phyloP scores from a whole-genome alignment of 2,888 invertebrate genomes.

The Drosophila quinaria region DNA sequence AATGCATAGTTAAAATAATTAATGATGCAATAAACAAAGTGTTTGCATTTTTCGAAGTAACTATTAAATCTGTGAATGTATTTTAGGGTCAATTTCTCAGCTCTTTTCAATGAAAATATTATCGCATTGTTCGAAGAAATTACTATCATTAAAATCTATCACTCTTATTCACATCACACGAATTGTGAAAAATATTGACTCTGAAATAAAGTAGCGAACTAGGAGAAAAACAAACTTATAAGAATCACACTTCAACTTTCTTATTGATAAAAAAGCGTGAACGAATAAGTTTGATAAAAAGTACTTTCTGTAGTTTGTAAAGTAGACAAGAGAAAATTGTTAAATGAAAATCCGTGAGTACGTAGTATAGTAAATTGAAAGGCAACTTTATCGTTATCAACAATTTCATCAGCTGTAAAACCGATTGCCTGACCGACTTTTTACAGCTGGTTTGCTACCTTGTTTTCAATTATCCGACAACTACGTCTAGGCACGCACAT shows the following conservation, averaged over 20 bases:
- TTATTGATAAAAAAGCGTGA: neutral
- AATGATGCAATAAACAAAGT: constrained; percentile 21
- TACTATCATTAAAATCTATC: neutral
- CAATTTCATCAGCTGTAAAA: constrained; percentile 11
- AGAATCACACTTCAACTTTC: neutral
- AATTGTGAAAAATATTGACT: neutral
- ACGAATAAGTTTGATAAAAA: neutral
- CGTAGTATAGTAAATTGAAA: neutral
- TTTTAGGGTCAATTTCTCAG: neutral
- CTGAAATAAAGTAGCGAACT: neutral
- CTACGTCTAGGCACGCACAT: constrained; percentile 38
- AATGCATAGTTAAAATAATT: constrained; percentile 26
- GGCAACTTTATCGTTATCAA: constrained; percentile 19
- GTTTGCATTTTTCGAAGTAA: neutral
- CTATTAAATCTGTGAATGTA: neutral
- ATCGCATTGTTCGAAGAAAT: neutral
- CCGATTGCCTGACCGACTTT: constrained; percentile 10
- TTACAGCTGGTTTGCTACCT: constrained; percentile 37
- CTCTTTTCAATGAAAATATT: neutral
- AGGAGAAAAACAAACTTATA: neutral
- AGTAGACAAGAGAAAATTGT: constrained; percentile 5
- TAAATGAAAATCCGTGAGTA: constrained; percentile 4
- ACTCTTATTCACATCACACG: neutral
- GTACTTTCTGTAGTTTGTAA: constrained; percentile 3
- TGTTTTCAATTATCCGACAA: constrained; percentile 70